Evolutionary conservation across 2,797 vertebrate genomes (phyloP).

Genomic region (Malurus leucopterus): DNA sequence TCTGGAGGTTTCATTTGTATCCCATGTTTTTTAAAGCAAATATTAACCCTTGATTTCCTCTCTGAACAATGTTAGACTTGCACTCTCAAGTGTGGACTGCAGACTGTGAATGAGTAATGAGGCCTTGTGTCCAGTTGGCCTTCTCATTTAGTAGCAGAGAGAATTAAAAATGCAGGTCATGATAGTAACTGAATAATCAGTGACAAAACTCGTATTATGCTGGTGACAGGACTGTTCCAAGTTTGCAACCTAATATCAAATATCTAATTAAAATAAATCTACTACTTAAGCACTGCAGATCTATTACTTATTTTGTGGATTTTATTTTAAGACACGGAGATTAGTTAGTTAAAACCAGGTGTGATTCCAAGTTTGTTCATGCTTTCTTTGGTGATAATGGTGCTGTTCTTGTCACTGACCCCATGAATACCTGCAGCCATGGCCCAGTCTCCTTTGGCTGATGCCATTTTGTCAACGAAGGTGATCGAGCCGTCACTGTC

Average conservation of each 20-base stretch:
- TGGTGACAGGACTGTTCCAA: not conserved
- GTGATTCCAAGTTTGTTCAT: not conserved
- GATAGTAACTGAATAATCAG: not conserved
- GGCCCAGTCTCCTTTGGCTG: not conserved
- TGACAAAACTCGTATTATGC: not conserved
- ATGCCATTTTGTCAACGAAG: not conserved
- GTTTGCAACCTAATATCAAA: not conserved
- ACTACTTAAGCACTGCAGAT: not conserved
- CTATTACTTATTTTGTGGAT: not conserved
- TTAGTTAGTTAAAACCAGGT: not conserved
- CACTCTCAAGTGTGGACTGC: accelerated
- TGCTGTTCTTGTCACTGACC: not conserved
- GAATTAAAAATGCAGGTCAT: not conserved
- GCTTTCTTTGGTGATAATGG: not conserved
- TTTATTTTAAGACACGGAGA: not conserved
- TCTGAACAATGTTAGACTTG: not conserved
- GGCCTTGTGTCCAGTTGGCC: not conserved
- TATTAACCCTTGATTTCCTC: not conserved
- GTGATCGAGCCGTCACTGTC: accelerated
- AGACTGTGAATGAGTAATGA: not conserved
- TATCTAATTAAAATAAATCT: not conserved
- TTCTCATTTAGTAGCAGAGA: not conserved
- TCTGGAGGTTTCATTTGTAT: not conserved
- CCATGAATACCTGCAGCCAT: not conserved
- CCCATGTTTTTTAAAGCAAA: not conserved